Conservation (phyloP, 2,888 invertebrate species). For the Ennomos fuscantarius region DNA sequence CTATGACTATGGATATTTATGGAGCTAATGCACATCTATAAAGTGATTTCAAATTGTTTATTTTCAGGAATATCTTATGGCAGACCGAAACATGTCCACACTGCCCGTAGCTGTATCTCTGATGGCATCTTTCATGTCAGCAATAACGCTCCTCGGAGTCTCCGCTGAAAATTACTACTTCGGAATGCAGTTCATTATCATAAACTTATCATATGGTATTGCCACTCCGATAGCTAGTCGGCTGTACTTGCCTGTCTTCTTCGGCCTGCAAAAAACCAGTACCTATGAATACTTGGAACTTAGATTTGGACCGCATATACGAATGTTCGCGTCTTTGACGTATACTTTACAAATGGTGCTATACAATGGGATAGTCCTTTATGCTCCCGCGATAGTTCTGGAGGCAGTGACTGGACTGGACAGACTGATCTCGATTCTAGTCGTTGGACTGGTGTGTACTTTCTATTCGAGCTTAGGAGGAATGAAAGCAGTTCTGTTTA, state of each 20-base stretch:
- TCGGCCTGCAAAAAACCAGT: slow-evolving; percentile 92
- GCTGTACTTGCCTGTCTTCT: slow-evolving; percentile 94
- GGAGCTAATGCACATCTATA: not conserved
- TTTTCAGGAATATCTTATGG: slow-evolving; percentile 92
- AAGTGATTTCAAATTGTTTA: slow-evolving; percentile 9
- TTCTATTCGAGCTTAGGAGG: slow-evolving; percentile 95
- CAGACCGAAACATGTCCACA: slow-evolving; percentile 92
- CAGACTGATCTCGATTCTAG: slow-evolving; percentile 89
- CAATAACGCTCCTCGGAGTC: slow-evolving; percentile 94
- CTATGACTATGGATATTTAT: too few relatives aligned
- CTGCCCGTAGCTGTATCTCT: slow-evolving; percentile 94
- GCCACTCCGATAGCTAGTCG: slow-evolving; percentile 92
- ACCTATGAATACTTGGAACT: slow-evolving; percentile 97
- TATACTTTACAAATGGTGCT: slow-evolving; percentile 96
- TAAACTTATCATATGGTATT: slow-evolving; percentile 90
- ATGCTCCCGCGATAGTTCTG: slow-evolving; percentile 96
- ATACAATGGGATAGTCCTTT: slow-evolving; percentile 96
- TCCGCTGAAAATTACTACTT: slow-evolving; percentile 94
- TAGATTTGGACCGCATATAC: slow-evolving; percentile 91
- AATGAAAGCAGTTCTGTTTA: slow-evolving; percentile 95
- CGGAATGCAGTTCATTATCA: slow-evolving; percentile 92
- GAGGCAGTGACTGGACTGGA: slow-evolving; percentile 93
- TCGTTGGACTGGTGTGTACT: slow-evolving; percentile 91
- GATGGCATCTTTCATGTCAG: slow-evolving; percentile 98
- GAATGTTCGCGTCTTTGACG: slow-evolving; percentile 92